Conservation (phyloP, 2,113 vertebrate genomes). For the Peromyscus leucopus region DNA sequence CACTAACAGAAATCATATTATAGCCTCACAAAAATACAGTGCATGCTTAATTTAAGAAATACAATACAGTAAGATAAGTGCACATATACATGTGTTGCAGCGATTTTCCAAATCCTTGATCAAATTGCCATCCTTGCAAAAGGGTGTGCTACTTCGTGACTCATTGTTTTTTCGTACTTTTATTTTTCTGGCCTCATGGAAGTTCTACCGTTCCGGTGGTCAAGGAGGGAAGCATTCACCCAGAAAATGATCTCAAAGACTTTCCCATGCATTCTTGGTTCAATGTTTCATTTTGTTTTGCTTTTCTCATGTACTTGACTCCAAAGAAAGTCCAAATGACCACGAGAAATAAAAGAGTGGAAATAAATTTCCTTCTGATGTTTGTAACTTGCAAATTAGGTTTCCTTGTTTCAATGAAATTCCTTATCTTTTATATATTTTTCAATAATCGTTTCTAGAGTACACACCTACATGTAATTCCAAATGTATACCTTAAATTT, state of each 20-base stretch:
- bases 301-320: constrained; percentile 56
- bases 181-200: constrained; percentile 61
- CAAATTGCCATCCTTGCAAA: constrained; percentile 17
- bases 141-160: constrained; percentile 50
- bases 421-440: constrained; percentile 37
- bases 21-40: constrained; percentile 3
- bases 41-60: constrained; percentile 42
- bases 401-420: neutral
- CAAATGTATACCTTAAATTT: constrained; percentile 33
- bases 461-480: neutral
- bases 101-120: constrained; percentile 49
- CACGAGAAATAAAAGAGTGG: neutral
- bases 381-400: constrained; percentile 16
- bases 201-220: constrained; percentile 55
- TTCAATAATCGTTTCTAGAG: constrained; percentile 38
- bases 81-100: neutral
- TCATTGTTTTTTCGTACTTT: constrained; percentile 59
- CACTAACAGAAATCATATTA: constrained; percentile 8
- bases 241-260: constrained; percentile 61
- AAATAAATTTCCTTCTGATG: constrained; percentile 20
- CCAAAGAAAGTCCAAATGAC: constrained; percentile 42
- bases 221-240: constrained; percentile 49
- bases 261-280: constrained; percentile 56
- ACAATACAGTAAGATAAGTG: neutral
- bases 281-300: constrained; percentile 63